Evolutionary conservation across 2,797 vertebrate genomes (phyloP).

Genomic region (Macropus fuliginosus): DNA sequence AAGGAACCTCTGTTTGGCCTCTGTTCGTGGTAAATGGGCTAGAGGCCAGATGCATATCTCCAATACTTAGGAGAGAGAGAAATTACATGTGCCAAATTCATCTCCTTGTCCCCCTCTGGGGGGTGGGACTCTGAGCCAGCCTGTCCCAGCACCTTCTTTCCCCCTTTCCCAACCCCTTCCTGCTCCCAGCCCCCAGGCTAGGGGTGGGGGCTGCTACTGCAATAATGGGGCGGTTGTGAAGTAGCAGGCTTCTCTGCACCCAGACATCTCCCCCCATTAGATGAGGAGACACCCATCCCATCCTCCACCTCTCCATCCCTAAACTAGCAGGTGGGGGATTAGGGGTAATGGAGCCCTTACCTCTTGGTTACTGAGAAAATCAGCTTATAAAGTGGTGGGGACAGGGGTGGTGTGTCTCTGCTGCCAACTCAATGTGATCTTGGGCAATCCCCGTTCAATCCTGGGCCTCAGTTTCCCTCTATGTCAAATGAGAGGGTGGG

Average conservation of each 20-base stretch:
- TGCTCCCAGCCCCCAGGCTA: neutral
- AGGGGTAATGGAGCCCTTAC: neutral
- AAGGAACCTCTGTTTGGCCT: conserved; percentile 40
- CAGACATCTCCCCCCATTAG: neutral
- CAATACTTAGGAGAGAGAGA: conserved; percentile 68
- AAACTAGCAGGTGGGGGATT: conserved; percentile 33
- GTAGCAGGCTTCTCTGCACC: neutral
- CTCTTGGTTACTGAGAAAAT: conserved; percentile 23
- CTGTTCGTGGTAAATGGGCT: conserved; percentile 37
- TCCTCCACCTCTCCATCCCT: conserved; percentile 40
- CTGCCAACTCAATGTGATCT: neutral
- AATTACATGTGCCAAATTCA: conserved; percentile 79
- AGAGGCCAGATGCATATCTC: conserved; percentile 52
- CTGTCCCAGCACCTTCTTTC: conserved; percentile 61
- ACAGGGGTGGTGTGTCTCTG: conserved; percentile 16
- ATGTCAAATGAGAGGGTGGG: neutral
- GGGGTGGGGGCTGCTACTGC: conserved; percentile 65
- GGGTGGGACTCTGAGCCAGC: conserved; percentile 77
- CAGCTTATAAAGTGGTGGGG: conserved; percentile 22
- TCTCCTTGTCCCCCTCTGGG: conserved; percentile 60
- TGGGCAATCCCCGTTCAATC: neutral
- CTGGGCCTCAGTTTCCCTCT: neutral
- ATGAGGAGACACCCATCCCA: conserved; percentile 31
- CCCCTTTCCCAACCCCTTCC: conserved; percentile 43
- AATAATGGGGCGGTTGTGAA: conserved; percentile 68